Evolutionary conservation across 2,113 vertebrate species (phyloP).

Genomic region (Lethenteron reissneri): DNA sequence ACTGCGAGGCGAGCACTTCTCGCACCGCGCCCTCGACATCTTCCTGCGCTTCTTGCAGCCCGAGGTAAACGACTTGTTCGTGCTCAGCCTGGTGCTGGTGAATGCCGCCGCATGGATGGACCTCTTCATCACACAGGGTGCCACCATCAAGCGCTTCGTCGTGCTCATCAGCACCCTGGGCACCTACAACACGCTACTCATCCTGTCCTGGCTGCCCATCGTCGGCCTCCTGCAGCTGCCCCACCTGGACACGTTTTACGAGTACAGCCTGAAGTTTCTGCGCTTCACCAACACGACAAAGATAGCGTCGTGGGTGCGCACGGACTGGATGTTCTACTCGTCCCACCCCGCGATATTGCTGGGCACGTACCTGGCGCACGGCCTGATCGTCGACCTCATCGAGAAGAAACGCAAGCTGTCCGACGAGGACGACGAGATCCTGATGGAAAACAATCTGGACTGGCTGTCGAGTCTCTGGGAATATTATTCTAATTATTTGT

Average conservation of each 20-base stretch:
- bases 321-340: conserved; percentile 92
- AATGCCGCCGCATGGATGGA: conserved; percentile 98
- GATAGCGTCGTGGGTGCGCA: conserved; percentile 66
- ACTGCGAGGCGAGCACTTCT: conserved; percentile 70
- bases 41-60: conserved; percentile 80
- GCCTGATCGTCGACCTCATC: conserved; percentile 79
- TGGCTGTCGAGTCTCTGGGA: conserved; percentile 94
- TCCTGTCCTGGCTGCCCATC: conserved; percentile 93
- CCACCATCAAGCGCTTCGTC: conserved; percentile 85
- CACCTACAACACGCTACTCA: conserved; percentile 79
- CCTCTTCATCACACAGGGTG: conserved; percentile 87
- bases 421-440: conserved; percentile 32
- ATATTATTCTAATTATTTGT: conserved; percentile 83
- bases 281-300: conserved; percentile 77
- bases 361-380: conserved; percentile 71
- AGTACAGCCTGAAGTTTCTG: conserved; percentile 74
- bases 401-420: conserved; percentile 68
- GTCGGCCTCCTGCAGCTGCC: conserved; percentile 79
- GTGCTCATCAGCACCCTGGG: conserved; percentile 92
- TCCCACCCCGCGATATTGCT: conserved; percentile 87
- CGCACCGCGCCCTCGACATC: conserved; percentile 70
- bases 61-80: conserved; percentile 86
- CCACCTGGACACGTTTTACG: conserved; percentile 67
- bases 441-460: conserved; percentile 72
- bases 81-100: conserved; percentile 75